Percentiles rank a stretch among this genome's conserved stretches.
These are phyloP conservation scores for Eremophila alpestris DNA, from an alignment of 2,797 vertebrate species.

Conservation along the genomic window DNA sequence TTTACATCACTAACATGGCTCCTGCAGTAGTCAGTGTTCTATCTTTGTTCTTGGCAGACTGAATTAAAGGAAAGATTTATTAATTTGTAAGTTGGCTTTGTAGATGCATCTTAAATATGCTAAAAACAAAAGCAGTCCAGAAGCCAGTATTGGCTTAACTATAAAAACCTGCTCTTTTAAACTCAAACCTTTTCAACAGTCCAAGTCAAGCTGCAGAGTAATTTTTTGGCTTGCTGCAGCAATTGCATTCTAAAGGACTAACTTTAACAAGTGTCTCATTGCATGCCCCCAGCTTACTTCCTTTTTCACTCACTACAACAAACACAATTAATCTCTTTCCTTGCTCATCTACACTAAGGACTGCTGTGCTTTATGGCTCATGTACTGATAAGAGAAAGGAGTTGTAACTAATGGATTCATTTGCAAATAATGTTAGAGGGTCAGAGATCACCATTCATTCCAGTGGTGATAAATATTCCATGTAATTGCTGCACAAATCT, in stretches of 20 bases:
- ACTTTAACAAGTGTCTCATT: neutral
- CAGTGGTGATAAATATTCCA: conserved; percentile 29
- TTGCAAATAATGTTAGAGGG: conserved; percentile 7
- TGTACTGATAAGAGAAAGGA: conserved; percentile 4
- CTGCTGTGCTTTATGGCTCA: neutral
- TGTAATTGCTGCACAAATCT: conserved; percentile 38
- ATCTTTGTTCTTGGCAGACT: conserved; percentile 49
- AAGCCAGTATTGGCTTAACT: conserved; percentile 13
- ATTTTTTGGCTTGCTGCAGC: neutral
- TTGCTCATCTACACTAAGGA: conserved; percentile 1
- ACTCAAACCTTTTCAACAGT: neutral
- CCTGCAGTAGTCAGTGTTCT: conserved; percentile 45
- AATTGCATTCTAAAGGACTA: neutral
- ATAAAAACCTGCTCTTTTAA: conserved; percentile 20
- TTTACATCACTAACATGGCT: conserved; percentile 58
- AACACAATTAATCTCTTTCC: conserved; percentile 5
- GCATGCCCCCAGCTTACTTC: neutral
- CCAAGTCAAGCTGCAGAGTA: conserved; percentile 3
- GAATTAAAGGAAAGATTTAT: conserved; percentile 57
- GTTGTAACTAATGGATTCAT: conserved; percentile 49
- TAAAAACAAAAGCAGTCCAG: conserved; percentile 15
- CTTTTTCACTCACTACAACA: conserved; percentile 21
- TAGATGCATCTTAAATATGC: conserved; percentile 29
- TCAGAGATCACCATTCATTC: conserved; percentile 32
- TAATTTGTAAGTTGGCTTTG: conserved; percentile 53